Conservation (phyloP, 2,888 invertebrate species). For the Escarpia spicata region DNA sequence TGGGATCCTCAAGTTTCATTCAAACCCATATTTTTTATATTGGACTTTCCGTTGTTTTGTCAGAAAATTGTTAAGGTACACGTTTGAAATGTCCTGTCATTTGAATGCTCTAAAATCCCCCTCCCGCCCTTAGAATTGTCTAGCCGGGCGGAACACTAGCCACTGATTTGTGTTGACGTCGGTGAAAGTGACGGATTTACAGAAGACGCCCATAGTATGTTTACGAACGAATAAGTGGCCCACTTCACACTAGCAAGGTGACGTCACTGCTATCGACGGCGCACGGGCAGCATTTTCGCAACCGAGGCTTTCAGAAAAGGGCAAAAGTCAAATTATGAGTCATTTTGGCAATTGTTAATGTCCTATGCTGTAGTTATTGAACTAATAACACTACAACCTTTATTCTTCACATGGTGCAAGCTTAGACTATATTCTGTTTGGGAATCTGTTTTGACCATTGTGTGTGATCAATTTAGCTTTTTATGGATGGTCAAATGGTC, state of each 20-base stretch:
- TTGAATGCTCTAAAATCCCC: background rate
- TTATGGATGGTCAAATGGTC: no score
- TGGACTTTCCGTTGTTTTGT: background rate
- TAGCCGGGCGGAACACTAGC: background rate
- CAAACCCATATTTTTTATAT: no score
- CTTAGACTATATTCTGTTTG: no score
- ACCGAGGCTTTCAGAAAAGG: background rate
- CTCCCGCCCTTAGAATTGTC: background rate
- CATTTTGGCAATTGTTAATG: no score
- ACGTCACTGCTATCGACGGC: background rate
- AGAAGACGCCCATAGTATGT: background rate
- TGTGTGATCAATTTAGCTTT: no score
- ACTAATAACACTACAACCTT: no score
- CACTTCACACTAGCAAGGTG: background rate
- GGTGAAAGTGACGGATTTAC: background rate
- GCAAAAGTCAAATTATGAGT: no score
- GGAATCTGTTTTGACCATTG: no score
- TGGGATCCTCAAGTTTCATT: no score
- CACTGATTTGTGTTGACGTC: background rate
- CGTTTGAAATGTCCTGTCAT: background rate
- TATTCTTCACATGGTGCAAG: no score
- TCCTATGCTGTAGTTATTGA: no score
- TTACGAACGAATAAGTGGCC: background rate
- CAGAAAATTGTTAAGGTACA: background rate
- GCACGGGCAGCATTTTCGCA: background rate